Evolutionary conservation across 2,797 vertebrate species (phyloP).

Genomic region (Sebastes trivittatus): DNA sequence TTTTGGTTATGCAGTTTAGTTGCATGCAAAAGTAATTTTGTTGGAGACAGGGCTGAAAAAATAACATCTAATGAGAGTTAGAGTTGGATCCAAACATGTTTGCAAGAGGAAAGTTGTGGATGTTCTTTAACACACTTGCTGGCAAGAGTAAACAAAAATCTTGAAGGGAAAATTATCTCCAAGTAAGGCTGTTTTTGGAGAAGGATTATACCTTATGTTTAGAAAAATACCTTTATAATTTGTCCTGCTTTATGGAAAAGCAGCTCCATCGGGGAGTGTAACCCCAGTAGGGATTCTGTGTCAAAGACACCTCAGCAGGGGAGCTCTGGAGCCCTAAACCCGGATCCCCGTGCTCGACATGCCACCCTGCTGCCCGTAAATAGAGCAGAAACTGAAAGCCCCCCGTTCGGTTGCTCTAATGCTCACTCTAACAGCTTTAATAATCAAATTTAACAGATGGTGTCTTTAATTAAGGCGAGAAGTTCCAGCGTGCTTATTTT

Average conservation of each 20-base stretch:
- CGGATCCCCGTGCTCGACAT: background rate
- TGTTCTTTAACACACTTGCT: background rate
- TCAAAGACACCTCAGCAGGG: slow-evolving; percentile 18
- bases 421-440: slow-evolving; percentile 30
- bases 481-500: slow-evolving; percentile 22
- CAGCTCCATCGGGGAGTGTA: background rate
- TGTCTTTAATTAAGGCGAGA: slow-evolving; percentile 62
- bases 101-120: background rate
- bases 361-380: slow-evolving; percentile 29
- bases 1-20: too few relatives aligned
- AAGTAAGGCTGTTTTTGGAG: background rate
- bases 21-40: too few relatives aligned
- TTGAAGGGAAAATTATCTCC: background rate
- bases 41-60: background rate
- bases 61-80: background rate
- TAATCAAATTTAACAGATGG: slow-evolving; percentile 67
- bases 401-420: background rate
- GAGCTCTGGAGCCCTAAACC: background rate
- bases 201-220: background rate
- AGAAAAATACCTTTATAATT: background rate
- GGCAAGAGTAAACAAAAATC: background rate
- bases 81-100: background rate
- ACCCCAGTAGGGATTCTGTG: background rate
- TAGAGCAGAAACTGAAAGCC: slow-evolving; percentile 49
- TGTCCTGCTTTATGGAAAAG: background rate